Evolutionary conservation across 2,797 vertebrate genomes (phyloP).

Genomic region (Acanthis flammea): DNA sequence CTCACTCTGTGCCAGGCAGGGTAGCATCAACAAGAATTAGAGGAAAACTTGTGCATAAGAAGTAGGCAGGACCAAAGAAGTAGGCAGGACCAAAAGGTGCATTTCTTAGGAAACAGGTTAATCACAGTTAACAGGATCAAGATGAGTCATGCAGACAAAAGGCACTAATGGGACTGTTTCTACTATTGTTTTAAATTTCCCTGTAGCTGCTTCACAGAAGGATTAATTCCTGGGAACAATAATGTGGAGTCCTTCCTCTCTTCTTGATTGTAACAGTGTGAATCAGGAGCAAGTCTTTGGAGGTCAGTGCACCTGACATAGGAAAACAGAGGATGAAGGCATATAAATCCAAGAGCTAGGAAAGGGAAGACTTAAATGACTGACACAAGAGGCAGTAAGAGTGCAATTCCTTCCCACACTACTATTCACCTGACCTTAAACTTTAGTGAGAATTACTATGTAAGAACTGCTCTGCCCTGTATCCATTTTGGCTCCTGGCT

Average conservation of each 20-base stretch:
- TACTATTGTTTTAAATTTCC: neutral
- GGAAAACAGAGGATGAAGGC: neutral
- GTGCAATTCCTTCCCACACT: neutral
- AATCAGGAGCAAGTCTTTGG: neutral
- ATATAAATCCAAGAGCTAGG: neutral
- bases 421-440: neutral
- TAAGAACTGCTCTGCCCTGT: neutral
- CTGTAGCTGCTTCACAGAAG: neutral
- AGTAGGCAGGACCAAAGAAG: neutral
- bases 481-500: neutral
- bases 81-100: neutral
- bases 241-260: neutral
- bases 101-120: neutral
- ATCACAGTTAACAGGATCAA: neutral
- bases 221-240: neutral
- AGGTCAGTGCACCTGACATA: neutral
- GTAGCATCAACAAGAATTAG: neutral
- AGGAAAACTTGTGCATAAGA: neutral
- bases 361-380: neutral
- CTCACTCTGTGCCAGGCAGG: neutral
- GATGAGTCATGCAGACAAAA: neutral
- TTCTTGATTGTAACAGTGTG: neutral
- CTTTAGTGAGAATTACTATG: neutral
- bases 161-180: neutral
- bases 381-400: neutral